These are phyloP conservation scores for Cryptotermes secundus DNA, from an alignment of 1,140 invertebrate genomes.

Conservation along the genomic window DNA sequence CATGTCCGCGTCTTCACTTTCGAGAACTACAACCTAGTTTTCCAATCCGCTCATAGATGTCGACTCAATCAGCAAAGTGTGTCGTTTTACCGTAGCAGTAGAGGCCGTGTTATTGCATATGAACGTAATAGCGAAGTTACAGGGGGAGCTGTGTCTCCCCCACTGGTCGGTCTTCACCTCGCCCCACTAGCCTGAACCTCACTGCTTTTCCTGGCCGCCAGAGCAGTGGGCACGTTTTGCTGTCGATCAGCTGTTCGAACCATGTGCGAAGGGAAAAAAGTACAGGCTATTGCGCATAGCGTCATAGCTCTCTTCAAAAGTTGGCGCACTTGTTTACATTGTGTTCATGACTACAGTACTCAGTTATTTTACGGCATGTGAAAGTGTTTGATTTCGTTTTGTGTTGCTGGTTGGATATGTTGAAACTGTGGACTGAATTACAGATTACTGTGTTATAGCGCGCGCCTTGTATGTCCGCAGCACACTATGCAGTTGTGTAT, in stretches of 20 bases:
- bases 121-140: background rate
- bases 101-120: background rate
- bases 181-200: background rate
- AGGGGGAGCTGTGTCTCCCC: background rate
- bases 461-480: background rate
- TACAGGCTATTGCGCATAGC: background rate
- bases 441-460: background rate
- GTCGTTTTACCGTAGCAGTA: background rate
- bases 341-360: background rate
- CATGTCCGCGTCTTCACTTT: background rate
- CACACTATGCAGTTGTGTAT: background rate
- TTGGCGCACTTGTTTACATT: background rate
- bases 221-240: background rate
- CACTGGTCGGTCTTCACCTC: background rate
- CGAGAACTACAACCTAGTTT: background rate
- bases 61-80: conserved; percentile 17
- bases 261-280: background rate
- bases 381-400: background rate
- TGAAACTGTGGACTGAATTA: background rate
- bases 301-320: background rate
- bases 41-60: conserved; percentile 4
- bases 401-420: background rate
- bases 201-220: background rate
- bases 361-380: background rate
- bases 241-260: background rate